phyloP scores from a whole-genome alignment of 2,113 vertebrate genomes.

The Gobiocypris rarus region DNA sequence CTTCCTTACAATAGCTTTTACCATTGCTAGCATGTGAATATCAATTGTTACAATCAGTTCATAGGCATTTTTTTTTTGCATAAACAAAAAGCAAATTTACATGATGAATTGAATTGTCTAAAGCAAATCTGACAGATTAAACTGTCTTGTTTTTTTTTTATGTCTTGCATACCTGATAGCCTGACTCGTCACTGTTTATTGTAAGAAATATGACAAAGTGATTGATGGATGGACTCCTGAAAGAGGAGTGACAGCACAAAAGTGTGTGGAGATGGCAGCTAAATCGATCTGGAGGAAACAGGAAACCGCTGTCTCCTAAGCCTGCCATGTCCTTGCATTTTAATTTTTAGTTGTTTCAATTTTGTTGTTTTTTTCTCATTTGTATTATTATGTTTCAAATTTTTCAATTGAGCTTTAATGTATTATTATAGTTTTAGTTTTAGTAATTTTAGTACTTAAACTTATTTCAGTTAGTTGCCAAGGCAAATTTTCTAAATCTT shows the following conservation, averaged over 20 bases:
- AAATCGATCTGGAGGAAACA: constrained; percentile 22
- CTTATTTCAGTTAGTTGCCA: no score
- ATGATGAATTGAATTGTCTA: neutral
- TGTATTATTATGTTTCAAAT: neutral
- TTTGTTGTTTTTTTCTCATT: neutral
- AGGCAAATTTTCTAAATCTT: no score
- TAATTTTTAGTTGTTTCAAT: neutral
- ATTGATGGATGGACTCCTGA: constrained; percentile 42
- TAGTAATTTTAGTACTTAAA: neutral
- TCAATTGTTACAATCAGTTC: neutral
- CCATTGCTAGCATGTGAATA: neutral
- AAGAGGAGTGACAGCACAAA: constrained; percentile 29
- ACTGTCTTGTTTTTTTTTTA: constrained; percentile 37
- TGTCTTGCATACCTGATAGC: constrained; percentile 14
- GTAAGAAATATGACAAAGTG: constrained; percentile 40
- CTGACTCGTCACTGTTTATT: constrained; percentile 35
- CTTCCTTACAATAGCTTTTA: neutral
- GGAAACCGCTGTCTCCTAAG: neutral
- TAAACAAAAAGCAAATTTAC: constrained; percentile 9
- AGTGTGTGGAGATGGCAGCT: neutral
- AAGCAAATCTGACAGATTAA: constrained; percentile 33
- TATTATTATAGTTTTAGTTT: no score
- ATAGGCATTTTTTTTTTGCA: neutral
- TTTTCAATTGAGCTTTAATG: neutral
- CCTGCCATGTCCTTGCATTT: neutral